Evolutionary conservation across 1,140 invertebrate genomes (phyloP).

Genomic region (Tetramorium alpestre): DNA sequence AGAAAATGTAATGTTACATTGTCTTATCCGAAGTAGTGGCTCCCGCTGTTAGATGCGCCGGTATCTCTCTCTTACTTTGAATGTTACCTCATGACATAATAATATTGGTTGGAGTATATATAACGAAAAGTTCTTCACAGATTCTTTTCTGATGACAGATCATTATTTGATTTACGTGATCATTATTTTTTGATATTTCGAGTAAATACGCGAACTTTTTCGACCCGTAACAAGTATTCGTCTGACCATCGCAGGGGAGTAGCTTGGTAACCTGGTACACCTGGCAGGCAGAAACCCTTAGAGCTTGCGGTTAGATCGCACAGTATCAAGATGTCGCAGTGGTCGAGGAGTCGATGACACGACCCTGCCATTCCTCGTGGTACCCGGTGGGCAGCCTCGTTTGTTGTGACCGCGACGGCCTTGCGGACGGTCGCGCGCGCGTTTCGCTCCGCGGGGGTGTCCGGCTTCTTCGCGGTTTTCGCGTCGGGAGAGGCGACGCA

Average conservation of each 20-base stretch:
- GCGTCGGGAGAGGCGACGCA: constrained; percentile 31
- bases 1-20: neutral
- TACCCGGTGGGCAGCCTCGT: constrained; percentile 26
- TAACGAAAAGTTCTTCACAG: neutral
- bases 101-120: neutral
- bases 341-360: constrained; percentile 49
- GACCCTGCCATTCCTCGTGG: constrained; percentile 68
- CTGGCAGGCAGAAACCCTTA: neutral
- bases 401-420: constrained; percentile 72
- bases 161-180: neutral
- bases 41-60: neutral
- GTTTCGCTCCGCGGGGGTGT: constrained; percentile 49
- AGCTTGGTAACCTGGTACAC: constrained; percentile 12
- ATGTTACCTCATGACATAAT: neutral
- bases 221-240: neutral
- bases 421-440: constrained; percentile 71
- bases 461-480: constrained; percentile 15
- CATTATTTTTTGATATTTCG: neutral
- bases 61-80: neutral
- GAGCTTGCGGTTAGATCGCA: constrained; percentile 19
- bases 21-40: neutral
- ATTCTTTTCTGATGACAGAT: neutral
- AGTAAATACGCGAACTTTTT: neutral
- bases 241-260: neutral
- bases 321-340: constrained; percentile 41